These are phyloP conservation scores for Oscheius sp. DNA, from an alignment of 2,888 invertebrate genomes.

Conservation along the genomic window DNA sequence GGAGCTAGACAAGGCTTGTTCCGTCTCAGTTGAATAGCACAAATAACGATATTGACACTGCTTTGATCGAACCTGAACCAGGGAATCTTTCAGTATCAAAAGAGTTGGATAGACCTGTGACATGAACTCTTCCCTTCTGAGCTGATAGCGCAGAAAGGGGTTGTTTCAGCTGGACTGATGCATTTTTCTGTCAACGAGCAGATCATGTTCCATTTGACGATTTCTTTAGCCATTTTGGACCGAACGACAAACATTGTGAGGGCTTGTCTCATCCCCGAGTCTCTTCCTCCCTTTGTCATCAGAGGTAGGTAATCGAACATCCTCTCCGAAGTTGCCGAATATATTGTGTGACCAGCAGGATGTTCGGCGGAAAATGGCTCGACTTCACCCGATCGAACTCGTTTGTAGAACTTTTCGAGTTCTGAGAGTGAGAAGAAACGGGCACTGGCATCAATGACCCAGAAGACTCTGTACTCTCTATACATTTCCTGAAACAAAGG, in stretches of 20 bases:
- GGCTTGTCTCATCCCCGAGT: constrained; percentile 28
- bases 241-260: constrained; percentile 32
- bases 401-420: constrained; percentile 20
- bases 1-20: constrained; percentile 14
- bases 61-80: constrained; percentile 28
- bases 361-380: constrained; percentile 27
- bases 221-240: constrained; percentile 1
- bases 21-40: constrained; percentile 1
- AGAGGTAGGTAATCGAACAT: constrained; percentile 30
- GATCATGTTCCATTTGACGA: constrained; percentile 27
- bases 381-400: constrained; percentile 15
- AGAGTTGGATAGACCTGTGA: constrained; percentile 1
- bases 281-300: neutral
- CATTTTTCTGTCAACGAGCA: constrained; percentile 20
- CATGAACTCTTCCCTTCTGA: neutral
- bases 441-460: constrained; percentile 28
- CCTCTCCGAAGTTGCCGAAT: neutral
- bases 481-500: constrained; percentile 18
- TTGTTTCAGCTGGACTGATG: constrained; percentile 4
- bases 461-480: constrained; percentile 21
- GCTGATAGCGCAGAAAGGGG: neutral
- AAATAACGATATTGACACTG: constrained; percentile 18
- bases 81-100: neutral
- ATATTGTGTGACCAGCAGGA: constrained; percentile 24
- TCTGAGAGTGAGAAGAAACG: neutral